These are phyloP conservation scores for Semicossyphus pulcher DNA, from an alignment of 2,113 vertebrate genomes.

Conservation along the genomic window DNA sequence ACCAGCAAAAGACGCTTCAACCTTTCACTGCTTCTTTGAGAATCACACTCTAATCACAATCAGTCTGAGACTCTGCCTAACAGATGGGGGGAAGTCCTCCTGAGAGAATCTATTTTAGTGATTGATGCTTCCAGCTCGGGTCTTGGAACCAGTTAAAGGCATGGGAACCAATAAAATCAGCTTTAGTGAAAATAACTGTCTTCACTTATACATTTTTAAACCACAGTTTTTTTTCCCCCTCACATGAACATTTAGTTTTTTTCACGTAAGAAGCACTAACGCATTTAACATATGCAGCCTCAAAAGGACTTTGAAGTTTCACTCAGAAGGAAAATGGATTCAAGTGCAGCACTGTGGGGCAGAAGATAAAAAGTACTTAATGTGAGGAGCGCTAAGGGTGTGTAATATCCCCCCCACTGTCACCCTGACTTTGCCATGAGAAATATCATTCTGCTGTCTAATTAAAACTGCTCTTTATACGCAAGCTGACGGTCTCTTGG, in stretches of 20 bases:
- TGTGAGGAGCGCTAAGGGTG: background rate
- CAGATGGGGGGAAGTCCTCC: conserved; percentile 28
- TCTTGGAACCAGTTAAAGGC: background rate
- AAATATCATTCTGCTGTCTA: conserved; percentile 8
- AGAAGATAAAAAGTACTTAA: background rate
- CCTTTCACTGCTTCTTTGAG: background rate
- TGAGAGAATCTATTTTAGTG: conserved; percentile 25
- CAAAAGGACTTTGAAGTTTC: conserved; percentile 17
- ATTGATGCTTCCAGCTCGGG: background rate
- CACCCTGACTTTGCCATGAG: conserved; percentile 1
- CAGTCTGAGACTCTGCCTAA: background rate
- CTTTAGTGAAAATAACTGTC: background rate
- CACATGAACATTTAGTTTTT: background rate
- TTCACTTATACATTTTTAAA: background rate
- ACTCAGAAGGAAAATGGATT: conserved; percentile 19
- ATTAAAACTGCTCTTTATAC: conserved; percentile 12
- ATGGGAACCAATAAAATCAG: background rate
- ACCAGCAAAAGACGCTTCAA: conserved; percentile 5
- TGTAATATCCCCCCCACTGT: background rate
- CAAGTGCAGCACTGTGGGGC: background rate
- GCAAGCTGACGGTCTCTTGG: background rate
- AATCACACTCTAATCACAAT: conserved; percentile 13
- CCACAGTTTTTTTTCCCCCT: background rate
- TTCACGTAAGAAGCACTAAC: background rate
- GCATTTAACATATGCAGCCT: background rate